Evolutionary conservation across 2,888 invertebrate species (phyloP).

Genomic region (Sarcophaga caerulescens): DNA sequence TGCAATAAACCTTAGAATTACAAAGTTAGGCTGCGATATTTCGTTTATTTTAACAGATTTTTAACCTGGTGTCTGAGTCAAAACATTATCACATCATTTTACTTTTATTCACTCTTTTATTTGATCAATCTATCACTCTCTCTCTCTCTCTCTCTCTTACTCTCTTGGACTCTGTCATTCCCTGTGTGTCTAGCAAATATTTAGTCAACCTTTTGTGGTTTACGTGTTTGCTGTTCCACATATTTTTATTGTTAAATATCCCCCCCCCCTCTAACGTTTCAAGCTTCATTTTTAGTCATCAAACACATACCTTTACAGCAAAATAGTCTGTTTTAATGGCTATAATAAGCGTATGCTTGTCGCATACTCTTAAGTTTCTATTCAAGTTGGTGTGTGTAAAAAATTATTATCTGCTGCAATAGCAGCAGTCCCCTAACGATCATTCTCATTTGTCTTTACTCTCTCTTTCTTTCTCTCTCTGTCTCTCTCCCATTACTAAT

Average conservation of each 20-base stretch:
- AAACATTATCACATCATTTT: conserved; percentile 12
- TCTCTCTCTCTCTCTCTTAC: not conserved
- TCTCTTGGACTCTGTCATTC: not conserved
- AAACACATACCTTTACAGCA: not conserved
- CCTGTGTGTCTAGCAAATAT: not conserved
- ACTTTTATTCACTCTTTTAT: too few relatives aligned
- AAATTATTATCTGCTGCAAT: not conserved
- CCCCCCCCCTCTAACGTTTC: not conserved
- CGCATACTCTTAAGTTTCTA: not conserved
- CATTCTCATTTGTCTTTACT: not conserved
- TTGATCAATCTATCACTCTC: too few relatives aligned
- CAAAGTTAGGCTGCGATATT: not conserved
- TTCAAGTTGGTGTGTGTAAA: not conserved
- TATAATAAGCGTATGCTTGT: not conserved
- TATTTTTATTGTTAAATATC: not conserved
- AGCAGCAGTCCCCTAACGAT: not conserved
- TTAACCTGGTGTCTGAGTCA: not conserved
- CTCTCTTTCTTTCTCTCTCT: not conserved
- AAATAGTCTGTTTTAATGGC: not conserved
- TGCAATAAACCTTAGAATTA: conserved; percentile 46
- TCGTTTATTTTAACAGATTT: too few relatives aligned
- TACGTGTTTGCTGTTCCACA: not conserved
- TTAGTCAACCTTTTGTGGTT: not conserved
- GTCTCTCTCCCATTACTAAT: too few relatives aligned
- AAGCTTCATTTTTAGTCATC: too few relatives aligned